A percentile compares a stretch with the other conserved stretches of the same genome.
Conservation (phyloP, 2,113 vertebrate species). For the Eurypyga helias region DNA sequence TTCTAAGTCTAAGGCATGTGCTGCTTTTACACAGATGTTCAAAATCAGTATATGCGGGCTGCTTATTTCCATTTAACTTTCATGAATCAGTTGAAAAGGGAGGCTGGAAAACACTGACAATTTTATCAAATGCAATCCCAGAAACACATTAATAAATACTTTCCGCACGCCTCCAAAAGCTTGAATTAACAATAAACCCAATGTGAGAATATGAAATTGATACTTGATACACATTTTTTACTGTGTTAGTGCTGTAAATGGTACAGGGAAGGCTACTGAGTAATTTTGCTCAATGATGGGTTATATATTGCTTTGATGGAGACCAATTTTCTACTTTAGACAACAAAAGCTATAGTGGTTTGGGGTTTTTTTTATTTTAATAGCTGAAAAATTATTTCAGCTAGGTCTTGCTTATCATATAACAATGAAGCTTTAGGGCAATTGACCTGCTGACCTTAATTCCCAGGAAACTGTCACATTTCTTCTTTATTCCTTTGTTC, state of each 20-base stretch:
- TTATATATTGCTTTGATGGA: background rate
- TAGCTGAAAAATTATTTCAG: constrained; percentile 72
- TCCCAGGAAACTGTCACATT: constrained; percentile 85
- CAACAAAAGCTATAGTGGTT: background rate
- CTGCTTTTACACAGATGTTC: constrained; percentile 25
- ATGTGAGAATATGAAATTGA: background rate
- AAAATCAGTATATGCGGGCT: background rate
- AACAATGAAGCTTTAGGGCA: constrained; percentile 78
- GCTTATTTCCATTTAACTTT: background rate
- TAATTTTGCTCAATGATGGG: constrained; percentile 42
- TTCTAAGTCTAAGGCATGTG: background rate
- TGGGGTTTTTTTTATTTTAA: background rate
- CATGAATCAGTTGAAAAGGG: constrained; percentile 24
- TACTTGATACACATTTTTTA: background rate
- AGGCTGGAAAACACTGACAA: background rate
- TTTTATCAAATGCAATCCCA: background rate
- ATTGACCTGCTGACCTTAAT: constrained; percentile 84
- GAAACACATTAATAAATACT: constrained; percentile 1
- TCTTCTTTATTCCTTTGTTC: constrained; percentile 81
- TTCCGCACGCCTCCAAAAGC: background rate
- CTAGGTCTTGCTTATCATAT: constrained; percentile 71
- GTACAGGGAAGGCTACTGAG: background rate
- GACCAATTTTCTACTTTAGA: constrained; percentile 37
- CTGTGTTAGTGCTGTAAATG: background rate
- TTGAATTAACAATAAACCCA: background rate